Base-by-base conservation (phyloP, 2,888 invertebrate species). In the Drosophila subquinaria region DNA sequence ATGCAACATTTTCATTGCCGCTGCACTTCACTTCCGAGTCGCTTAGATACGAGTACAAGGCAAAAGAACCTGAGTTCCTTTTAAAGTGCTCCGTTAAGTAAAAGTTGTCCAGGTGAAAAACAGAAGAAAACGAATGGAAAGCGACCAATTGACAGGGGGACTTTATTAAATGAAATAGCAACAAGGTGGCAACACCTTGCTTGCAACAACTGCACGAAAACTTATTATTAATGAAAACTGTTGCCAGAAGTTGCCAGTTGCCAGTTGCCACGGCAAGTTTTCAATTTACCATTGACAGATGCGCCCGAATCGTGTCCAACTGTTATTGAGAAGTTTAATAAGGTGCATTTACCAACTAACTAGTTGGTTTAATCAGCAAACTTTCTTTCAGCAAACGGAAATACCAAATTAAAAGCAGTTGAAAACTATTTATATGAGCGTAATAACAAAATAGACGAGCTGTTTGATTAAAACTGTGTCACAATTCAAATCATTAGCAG, bases 211-310 rank as follows among this genome's bases (percentile, higher is more conserved):
- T 67, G 67, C 45, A 53, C 56, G 27, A 56, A 30, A 77, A 77
- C 52, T 75, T 73, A 73, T 75, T 73, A 73, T 76, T 76, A 73
- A 73, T 73, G 47, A 63, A 48, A 45, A 33, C 78, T 8, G 45
- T 68, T 43, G 40, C 4, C 67, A 61, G 52, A 50, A 67, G 51
- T 56, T 53, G 30, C 30, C 40, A 67, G 51, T 56, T 53, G 30
- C 30, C 40, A 5, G 30, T 30, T 38, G n/a, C 2, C n/a, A n/a
- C 33, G 11, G 8, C 36, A 65, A 56, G 52, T 73, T 74, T 64
- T 64, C 61, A 43, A 47, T 59, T 67, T 38, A 15, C 40, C 35
- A 27, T 42, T 20, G 50, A 47, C 59, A 57, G 55, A 15, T 30
- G 15, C 45, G 35, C 35, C 43, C 36, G 30, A 6, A 45, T 20